Percentiles rank a stretch among this genome's conserved stretches.
Conservation (phyloP, 92 coral and sea anemone species). For the Umimayanthus chanpuru region DNA sequence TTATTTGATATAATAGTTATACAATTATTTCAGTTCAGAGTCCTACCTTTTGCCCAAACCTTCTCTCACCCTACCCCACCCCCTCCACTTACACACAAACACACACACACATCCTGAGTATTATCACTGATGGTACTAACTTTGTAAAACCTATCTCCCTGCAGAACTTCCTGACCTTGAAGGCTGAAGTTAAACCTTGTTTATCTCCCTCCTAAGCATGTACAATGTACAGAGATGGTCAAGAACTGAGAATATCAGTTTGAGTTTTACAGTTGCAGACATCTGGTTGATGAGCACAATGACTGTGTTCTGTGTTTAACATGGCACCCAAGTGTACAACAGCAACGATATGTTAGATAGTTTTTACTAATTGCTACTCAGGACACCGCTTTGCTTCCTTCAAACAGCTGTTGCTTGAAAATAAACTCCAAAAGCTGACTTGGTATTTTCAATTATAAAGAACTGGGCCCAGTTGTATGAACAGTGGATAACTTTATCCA, state of each 20-base stretch:
- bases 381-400: slow-evolving; percentile 5
- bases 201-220: neutral
- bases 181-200: slow-evolving; percentile 6
- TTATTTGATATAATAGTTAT: too few species aligned
- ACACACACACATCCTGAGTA: too few species aligned
- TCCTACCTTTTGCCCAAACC: too few species aligned
- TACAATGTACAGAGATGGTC: neutral
- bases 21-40: too few species aligned
- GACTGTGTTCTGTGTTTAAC: neutral
- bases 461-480: too few species aligned
- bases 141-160: neutral
- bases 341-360: neutral
- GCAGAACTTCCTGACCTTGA: slow-evolving; percentile 37
- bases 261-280: neutral
- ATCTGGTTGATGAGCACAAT: slow-evolving; percentile 5
- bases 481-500: too few species aligned
- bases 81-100: too few species aligned
- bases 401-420: slow-evolving; percentile 10
- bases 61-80: neutral
- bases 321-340: neutral
- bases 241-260: neutral
- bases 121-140: neutral
- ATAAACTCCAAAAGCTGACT: neutral
- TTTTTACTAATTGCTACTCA: neutral
- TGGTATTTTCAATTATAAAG: neutral